These are phyloP conservation scores for Agelas oroides DNA, from an alignment of 37 sponge, comb jelly and placozoan genomes.

Conservation along the genomic window DNA sequence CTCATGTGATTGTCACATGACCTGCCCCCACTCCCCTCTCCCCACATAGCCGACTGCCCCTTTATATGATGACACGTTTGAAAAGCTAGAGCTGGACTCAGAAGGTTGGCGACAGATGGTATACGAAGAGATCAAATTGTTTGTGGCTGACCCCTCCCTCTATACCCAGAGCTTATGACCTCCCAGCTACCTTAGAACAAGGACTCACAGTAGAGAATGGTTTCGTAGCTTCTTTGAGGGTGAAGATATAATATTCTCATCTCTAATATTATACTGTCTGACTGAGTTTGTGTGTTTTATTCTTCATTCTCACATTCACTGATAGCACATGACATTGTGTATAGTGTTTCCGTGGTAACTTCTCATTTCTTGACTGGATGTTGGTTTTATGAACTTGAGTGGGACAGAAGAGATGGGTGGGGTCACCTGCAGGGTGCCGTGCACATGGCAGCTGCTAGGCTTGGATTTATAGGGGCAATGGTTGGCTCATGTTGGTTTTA, in stretches of 20 bases:
- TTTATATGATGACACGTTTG: slow-evolving; percentile 74
- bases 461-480: too few species aligned
- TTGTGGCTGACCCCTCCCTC: slow-evolving; percentile 50
- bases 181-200: neutral
- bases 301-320: too few species aligned
- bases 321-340: too few species aligned
- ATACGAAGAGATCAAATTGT: slow-evolving; percentile 52
- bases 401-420: too few species aligned
- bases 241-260: neutral
- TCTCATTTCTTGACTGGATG: too few species aligned
- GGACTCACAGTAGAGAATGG: neutral
- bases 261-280: neutral
- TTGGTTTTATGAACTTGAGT: too few species aligned
- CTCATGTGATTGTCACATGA: neutral
- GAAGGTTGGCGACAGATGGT: slow-evolving; percentile 56
- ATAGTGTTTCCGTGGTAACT: too few species aligned
- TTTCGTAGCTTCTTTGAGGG: neutral
- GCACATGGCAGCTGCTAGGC: too few species aligned
- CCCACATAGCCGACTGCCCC: slow-evolving; percentile 37
- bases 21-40: neutral
- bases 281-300: too few species aligned
- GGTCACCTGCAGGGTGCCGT: too few species aligned
- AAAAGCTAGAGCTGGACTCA: slow-evolving; percentile 27
- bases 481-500: too few species aligned
- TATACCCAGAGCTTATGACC: slow-evolving; percentile 25